Evolutionary conservation across 1,140 invertebrate genomes (phyloP), one percentile per base, ranked within the genome.

Genomic region (Calycopis cecrops): DNA sequence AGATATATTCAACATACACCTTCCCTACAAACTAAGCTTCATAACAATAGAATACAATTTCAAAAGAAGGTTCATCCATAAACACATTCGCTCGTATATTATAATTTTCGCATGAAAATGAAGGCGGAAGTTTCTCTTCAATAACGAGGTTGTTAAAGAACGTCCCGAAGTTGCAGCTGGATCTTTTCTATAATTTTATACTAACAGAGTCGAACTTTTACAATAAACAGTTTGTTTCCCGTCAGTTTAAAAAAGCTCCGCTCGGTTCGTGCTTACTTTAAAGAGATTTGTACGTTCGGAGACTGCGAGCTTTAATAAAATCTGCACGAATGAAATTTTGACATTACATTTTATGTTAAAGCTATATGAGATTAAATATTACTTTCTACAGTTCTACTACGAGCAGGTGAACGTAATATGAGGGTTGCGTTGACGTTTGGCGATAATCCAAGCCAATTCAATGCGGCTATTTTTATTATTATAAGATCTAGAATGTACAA

Each of bases 71-170:
- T 28, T 6, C 6, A 28, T 6, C 21, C 21, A 28, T 28, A 28
- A 28, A 28, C 21, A 28, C 21, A 17, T 44, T 9, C 10, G 17
- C 16, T 21, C 16, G 12, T 48, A 10, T 21, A 48, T 48, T 21
- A 28, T 2, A 21, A n/a, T 11, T 21, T 28, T 18, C 21, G 1
- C 42, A 11, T 11, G 14, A 6, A 21, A 48, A 48, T 48, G 21
- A 6, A 28, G 21, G 35, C 11, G 35, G 40, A 52, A 52, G 10
- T 52, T 52, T 11, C 11, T 33, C 48, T 35, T 48, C 10, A 48
- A 44, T 63, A 65, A 65, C 65, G 60, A 69, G 62, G 59, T 57
- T 61, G 59, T 63, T 63, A 67, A 63, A 58, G 54, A 56, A 63
- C 38, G 58, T 48, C 12, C 33, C 51, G 48, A 65, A 65, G 54